Evolutionary conservation across 1,140 invertebrate genomes (phyloP).

Genomic region (Thaumetopoea pityocampa): DNA sequence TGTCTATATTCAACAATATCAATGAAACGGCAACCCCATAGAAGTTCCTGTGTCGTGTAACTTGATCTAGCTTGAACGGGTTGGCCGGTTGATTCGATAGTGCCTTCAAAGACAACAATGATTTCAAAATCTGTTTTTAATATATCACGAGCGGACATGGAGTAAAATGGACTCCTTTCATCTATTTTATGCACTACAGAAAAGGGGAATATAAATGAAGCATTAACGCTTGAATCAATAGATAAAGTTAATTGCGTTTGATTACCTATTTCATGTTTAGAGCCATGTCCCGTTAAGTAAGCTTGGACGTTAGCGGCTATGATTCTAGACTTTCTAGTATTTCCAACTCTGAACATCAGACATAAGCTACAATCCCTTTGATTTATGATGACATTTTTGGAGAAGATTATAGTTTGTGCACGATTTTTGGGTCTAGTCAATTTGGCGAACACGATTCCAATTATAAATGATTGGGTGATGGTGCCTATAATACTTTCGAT

Average conservation of each 20-base stretch:
- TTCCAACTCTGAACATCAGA: conserved; percentile 92
- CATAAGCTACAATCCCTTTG: conserved; percentile 87
- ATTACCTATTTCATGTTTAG: conserved; percentile 84
- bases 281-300: conserved; percentile 87
- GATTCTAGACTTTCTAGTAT: conserved; percentile 95
- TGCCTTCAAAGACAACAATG: conserved; percentile 83
- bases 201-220: conserved; percentile 92
- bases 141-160: conserved; percentile 86
- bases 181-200: conserved; percentile 84
- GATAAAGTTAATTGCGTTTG: conserved; percentile 82
- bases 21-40: conserved; percentile 82
- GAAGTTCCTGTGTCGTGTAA: conserved; percentile 81
- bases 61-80: conserved; percentile 77
- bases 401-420: conserved; percentile 93
- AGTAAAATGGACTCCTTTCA: conserved; percentile 83
- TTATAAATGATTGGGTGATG: conserved; percentile 87
- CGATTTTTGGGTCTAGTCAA: conserved; percentile 95
- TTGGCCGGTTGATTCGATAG: conserved; percentile 81
- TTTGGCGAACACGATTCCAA: conserved; percentile 88
- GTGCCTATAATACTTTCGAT: conserved; percentile 95
- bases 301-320: conserved; percentile 88
- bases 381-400: conserved; percentile 89
- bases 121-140: conserved; percentile 83
- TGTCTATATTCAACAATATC: conserved; percentile 86
- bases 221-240: conserved; percentile 82